Conservation (phyloP, 2,113 vertebrate species). For the Rhea pennata region DNA sequence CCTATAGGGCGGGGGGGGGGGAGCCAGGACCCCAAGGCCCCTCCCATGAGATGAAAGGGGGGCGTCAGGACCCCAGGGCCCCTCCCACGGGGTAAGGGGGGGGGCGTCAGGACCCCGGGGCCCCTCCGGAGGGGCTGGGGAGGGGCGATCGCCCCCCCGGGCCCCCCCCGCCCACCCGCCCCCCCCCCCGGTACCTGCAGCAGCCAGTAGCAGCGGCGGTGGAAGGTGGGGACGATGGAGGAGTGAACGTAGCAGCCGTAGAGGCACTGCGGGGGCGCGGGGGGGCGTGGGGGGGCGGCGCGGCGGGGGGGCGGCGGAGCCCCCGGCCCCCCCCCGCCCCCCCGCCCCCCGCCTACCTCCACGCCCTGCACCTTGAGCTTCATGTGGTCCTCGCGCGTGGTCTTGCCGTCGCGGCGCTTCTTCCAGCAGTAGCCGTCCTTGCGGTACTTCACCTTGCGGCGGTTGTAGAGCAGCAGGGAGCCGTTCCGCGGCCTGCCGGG, state of each 20-base stretch:
- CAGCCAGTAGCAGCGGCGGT: conserved; percentile 92
- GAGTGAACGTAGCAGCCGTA: conserved; percentile 94
- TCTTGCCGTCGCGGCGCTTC: conserved; percentile 91
- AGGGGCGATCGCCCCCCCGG: too few relatives aligned
- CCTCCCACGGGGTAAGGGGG: too few relatives aligned
- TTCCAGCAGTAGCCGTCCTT: conserved; percentile 94
- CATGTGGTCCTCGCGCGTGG: conserved; percentile 92
- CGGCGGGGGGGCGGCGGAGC: background rate
- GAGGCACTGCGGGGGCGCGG: conserved; percentile 84
- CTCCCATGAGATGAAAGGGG: too few relatives aligned
- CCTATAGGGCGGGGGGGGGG: too few relatives aligned
- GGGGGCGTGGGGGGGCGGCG: too few relatives aligned
- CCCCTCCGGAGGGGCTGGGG: too few relatives aligned
- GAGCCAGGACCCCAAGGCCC: too few relatives aligned
- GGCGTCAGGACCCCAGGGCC: too few relatives aligned
- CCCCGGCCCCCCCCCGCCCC: background rate
- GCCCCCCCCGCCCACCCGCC: too few relatives aligned
- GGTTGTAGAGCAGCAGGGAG: conserved; percentile 90
- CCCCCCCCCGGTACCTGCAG: conserved; percentile 76
- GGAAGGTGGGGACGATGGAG: conserved; percentile 92
- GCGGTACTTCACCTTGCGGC: conserved; percentile 92
- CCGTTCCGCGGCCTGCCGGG: conserved; percentile 89
- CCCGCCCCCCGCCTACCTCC: conserved; percentile 75
- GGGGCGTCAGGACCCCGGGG: too few relatives aligned
- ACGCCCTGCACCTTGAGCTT: conserved; percentile 93